Evolutionary conservation across 2,113 vertebrate genomes (phyloP).

Genomic region (Geococcyx californianus): DNA sequence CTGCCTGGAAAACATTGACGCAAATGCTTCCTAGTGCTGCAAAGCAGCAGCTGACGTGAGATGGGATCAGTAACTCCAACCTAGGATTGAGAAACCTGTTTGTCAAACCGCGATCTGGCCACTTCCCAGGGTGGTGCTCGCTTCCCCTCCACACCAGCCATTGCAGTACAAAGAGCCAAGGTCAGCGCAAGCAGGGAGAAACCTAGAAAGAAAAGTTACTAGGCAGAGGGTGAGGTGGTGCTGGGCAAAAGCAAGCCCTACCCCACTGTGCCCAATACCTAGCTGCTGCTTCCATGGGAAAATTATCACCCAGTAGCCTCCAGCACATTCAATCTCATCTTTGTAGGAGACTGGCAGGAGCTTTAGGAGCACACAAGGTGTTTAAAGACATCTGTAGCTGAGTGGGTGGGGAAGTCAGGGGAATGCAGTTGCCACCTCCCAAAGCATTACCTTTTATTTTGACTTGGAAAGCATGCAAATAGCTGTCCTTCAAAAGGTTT

Average conservation of each 20-base stretch:
- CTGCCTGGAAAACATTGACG: accelerated
- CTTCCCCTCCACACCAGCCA: background rate
- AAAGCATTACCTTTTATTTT: background rate
- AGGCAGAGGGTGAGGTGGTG: background rate
- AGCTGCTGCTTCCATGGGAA: background rate
- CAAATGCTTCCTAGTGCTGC: background rate
- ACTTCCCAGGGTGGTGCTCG: background rate
- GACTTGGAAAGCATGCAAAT: background rate
- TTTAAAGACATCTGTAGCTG: background rate
- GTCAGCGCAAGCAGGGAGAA: background rate
- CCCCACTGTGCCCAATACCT: background rate
- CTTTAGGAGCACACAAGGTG: background rate
- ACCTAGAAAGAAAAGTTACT: background rate
- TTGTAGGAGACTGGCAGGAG: background rate
- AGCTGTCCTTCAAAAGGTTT: background rate
- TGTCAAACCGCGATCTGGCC: background rate
- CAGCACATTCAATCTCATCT: background rate
- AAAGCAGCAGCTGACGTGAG: accelerated
- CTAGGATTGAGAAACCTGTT: slow-evolving; percentile 30
- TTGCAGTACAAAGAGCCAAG: background rate
- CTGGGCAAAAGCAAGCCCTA: background rate
- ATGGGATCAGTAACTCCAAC: background rate
- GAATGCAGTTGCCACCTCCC: background rate
- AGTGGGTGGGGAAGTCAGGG: background rate
- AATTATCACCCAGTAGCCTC: background rate